Conservation (phyloP, 2,113 vertebrate genomes). For the Mixornis gularis region DNA sequence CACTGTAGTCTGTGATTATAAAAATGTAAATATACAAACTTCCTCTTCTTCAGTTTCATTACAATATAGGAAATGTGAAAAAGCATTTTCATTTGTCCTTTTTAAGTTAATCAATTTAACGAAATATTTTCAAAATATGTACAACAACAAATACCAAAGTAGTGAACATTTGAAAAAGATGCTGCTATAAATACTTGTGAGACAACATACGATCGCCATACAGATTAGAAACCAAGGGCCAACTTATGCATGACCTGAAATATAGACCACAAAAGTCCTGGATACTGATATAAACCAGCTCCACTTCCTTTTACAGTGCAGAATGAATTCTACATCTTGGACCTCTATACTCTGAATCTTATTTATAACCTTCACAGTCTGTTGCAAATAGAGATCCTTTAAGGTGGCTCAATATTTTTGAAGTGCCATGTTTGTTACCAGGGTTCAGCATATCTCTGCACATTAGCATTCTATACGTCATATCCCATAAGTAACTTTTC, state of each 20-base stretch:
- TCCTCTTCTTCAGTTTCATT: not conserved
- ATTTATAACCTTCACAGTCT: not conserved
- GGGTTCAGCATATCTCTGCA: not conserved
- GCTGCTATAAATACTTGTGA: constrained; percentile 3
- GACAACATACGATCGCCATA: not conserved
- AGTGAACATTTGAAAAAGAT: not conserved
- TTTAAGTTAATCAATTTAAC: constrained; percentile 39
- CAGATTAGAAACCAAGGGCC: not conserved
- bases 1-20: not conserved
- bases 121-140: constrained; percentile 37
- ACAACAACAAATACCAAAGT: constrained; percentile 13
- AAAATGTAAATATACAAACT: constrained; percentile 36
- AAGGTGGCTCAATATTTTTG: not conserved
- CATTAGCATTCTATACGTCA: constrained; percentile 14
- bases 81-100: constrained; percentile 5
- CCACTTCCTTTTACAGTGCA: not conserved
- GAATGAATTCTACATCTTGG: not conserved
- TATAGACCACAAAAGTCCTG: not conserved
- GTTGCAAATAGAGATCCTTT: not conserved
- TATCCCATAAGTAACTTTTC: constrained; percentile 2
- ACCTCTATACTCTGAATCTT: not conserved
- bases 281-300: not conserved
- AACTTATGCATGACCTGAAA: not conserved
- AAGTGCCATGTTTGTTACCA: not conserved
- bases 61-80: constrained; percentile 19